Evolutionary conservation across 2,888 invertebrate genomes (phyloP).

Genomic region (Brachycybe producta): DNA sequence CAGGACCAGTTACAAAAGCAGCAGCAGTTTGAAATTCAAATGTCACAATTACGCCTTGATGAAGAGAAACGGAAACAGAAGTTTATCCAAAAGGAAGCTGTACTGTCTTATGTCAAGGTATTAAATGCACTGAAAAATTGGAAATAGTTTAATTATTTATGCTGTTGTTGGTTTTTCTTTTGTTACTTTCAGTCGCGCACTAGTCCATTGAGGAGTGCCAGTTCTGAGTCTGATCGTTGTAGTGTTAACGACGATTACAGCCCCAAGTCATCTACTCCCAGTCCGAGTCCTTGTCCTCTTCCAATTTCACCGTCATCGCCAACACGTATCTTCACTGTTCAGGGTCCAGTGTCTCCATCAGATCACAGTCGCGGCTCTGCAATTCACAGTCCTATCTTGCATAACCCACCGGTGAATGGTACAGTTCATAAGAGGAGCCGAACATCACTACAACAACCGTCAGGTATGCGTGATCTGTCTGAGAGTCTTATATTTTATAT

Average conservation of each 20-base stretch:
- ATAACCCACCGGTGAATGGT: no score
- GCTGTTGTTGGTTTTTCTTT: neutral
- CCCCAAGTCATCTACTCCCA: neutral
- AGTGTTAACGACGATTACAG: neutral
- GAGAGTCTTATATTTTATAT: no score
- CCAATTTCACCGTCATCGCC: neutral
- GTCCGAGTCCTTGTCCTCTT: neutral
- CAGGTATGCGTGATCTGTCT: no score
- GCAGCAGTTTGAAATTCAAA: slow-evolving; percentile 27
- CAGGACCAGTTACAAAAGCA: slow-evolving; percentile 16
- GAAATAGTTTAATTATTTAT: no score
- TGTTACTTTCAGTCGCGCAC: slow-evolving; percentile 14
- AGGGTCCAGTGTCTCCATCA: no score
- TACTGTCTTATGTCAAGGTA: slow-evolving; percentile 30
- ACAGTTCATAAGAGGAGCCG: no score
- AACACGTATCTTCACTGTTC: neutral
- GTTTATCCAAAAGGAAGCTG: slow-evolving; percentile 31
- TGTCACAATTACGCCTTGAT: slow-evolving; percentile 25
- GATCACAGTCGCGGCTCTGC: no score
- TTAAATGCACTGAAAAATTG: neutral
- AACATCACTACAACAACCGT: no score
- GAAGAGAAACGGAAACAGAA: slow-evolving; percentile 25
- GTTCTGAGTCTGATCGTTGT: slow-evolving; percentile 6
- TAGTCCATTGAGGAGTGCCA: slow-evolving; percentile 13
- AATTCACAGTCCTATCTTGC: no score